Conservation (phyloP, 2,797 vertebrate genomes). For the Molossus molossus region DNA sequence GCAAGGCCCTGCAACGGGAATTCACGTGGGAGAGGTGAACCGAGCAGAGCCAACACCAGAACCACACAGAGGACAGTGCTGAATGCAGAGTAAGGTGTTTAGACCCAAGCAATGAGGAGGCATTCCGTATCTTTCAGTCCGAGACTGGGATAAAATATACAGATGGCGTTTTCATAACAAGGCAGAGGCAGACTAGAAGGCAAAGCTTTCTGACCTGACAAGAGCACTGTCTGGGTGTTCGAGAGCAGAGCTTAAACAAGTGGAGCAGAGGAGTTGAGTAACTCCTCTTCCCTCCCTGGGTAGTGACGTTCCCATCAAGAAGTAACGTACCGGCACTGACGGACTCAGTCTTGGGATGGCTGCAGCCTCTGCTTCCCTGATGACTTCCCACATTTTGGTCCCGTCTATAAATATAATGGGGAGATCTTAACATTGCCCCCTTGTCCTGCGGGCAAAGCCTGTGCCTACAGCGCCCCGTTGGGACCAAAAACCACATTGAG, state of each 20-base stretch:
- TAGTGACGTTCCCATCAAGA: background rate
- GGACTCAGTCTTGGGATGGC: background rate
- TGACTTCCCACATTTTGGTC: background rate
- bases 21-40: background rate
- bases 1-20: background rate
- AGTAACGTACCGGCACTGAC: background rate
- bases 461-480: constrained; percentile 24
- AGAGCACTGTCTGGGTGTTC: background rate
- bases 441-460: constrained; percentile 44
- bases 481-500: constrained; percentile 46
- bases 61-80: background rate
- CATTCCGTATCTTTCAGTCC: background rate
- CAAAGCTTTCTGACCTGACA: background rate
- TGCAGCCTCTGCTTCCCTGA: background rate
- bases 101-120: background rate
- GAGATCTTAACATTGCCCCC: constrained; percentile 8
- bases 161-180: background rate
- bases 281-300: background rate
- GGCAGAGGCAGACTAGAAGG: background rate
- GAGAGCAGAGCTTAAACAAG: background rate
- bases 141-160: background rate
- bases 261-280: background rate
- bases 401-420: constrained; percentile 41
- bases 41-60: background rate
- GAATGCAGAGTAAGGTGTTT: background rate